These are phyloP conservation scores for Leptinotarsa undecemlineata DNA, from an alignment of 1,140 invertebrate species.

Conservation along the genomic window DNA sequence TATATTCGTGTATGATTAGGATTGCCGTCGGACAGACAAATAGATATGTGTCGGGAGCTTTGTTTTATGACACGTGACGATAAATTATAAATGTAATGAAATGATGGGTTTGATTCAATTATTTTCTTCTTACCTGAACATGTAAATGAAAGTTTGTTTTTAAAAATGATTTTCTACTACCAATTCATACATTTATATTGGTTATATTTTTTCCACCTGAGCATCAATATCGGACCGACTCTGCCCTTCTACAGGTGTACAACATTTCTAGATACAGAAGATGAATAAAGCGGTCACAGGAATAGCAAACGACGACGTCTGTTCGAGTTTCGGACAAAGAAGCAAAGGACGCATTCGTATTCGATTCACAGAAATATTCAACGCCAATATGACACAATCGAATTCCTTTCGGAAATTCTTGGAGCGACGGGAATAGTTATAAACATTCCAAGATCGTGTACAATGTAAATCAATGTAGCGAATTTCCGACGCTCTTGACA, in stretches of 20 bases:
- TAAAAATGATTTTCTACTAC: too few species aligned
- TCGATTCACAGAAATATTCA: not conserved
- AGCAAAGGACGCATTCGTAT: conserved; percentile 8
- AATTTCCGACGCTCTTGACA: too few species aligned
- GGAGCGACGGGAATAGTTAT: not conserved
- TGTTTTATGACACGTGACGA: too few species aligned
- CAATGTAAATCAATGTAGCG: not conserved
- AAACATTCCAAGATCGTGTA: conserved; percentile 1
- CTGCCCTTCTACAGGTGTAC: not conserved
- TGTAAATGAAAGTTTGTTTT: too few species aligned
- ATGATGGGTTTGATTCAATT: too few species aligned
- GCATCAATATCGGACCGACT: not conserved
- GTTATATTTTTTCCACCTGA: too few species aligned
- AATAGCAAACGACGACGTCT: not conserved
- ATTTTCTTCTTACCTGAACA: too few species aligned
- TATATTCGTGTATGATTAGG: too few species aligned
- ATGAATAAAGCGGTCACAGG: conserved; percentile 2
- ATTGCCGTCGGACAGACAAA: too few species aligned
- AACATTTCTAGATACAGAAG: not conserved
- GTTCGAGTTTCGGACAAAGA: conserved; percentile 4
- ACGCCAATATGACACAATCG: not conserved
- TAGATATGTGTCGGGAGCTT: too few species aligned
- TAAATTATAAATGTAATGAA: too few species aligned
- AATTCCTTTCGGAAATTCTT: not conserved
- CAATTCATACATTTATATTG: too few species aligned